Percentiles rank a stretch among this genome's conserved stretches.
phyloP scores from a whole-genome alignment of 2,888 invertebrate genomes.

The Corbicula japonica region DNA sequence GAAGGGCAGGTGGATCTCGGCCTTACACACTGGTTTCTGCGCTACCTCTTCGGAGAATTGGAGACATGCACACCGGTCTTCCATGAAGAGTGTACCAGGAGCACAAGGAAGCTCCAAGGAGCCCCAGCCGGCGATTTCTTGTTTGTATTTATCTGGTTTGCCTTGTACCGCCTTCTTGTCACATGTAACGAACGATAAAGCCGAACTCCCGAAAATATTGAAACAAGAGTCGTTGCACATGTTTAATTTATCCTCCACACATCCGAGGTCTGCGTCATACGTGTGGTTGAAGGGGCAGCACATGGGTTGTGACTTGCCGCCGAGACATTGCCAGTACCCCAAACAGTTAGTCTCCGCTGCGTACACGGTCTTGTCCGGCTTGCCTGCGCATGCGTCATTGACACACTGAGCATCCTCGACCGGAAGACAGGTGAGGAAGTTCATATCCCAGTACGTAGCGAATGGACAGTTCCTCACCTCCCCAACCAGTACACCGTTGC shows the following conservation, averaged over 20 bases:
- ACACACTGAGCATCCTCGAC: slow-evolving; percentile 61
- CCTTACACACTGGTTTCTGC: slow-evolving; percentile 11
- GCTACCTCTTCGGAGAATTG: not conserved
- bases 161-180: slow-evolving; percentile 63
- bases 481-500: slow-evolving; percentile 49
- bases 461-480: slow-evolving; percentile 69
- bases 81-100: slow-evolving; percentile 69
- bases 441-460: slow-evolving; percentile 72
- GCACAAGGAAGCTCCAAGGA: slow-evolving; percentile 71
- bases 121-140: slow-evolving; percentile 68
- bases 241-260: slow-evolving; percentile 59
- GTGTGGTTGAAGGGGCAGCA: slow-evolving; percentile 73
- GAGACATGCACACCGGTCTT: slow-evolving; percentile 54
- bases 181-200: slow-evolving; percentile 57
- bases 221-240: slow-evolving; percentile 47
- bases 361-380: slow-evolving; percentile 29
- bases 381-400: slow-evolving; percentile 56
- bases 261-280: slow-evolving; percentile 60
- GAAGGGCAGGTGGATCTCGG: slow-evolving; percentile 66
- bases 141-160: slow-evolving; percentile 62
- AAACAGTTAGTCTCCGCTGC: slow-evolving; percentile 67
- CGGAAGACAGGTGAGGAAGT: slow-evolving; percentile 60
- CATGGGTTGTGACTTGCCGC: slow-evolving; percentile 62
- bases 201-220: slow-evolving; percentile 22
- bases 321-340: slow-evolving; percentile 73